Evolutionary conservation across 2,888 invertebrate genomes (phyloP), one percentile per base, ranked within the genome.

Genomic region (Cantharis flavilabris): DNA sequence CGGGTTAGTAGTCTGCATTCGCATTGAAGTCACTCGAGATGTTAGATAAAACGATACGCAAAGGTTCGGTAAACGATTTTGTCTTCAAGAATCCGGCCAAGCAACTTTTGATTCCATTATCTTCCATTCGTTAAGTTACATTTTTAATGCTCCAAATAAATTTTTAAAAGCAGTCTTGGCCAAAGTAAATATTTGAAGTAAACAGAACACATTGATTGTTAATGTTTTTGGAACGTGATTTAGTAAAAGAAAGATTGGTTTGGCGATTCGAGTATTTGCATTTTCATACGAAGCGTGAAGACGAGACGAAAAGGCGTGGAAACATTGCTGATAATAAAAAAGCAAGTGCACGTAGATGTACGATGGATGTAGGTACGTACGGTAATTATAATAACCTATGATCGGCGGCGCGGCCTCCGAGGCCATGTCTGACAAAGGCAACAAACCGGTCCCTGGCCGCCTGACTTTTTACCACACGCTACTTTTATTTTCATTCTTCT

Each of bases 351-450:
- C 81, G 82, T 82, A 82, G 82, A 83, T 82, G 82, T 83, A 82
- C 82, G 83, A 81, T 80, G 76, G 81, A 80, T 67, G 26, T 23
- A 80, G 81, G 72, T 81, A 82, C 82, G 83, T 82, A 83, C 83
- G 78, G 82, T 83, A 84, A 84, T 84, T 84, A 84, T 83, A 83
- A 84, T 84, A 83, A 84, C 83, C 82, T 81, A 84, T 83, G 84
- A 83, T 84, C 83, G 83, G 83, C 82, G 83, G 83, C 82, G 81
- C 77, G 80, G 82, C 82, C 82, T 83, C 79, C 79, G 72, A 85
- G 78, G 84, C 84, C 83, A 82, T 33, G 76, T 78, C 81, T 82
- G 83, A 82, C 81, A 83, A 81, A 81, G 80, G 80, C 79, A 78
- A 79, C 81, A 78, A 79, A 80, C 81, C 81, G 82, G 81, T 82